A percentile compares a stretch with the other conserved stretches of the same genome.
Conservation (phyloP, 2,113 vertebrate species). For the Lichenostomus cassidix region DNA sequence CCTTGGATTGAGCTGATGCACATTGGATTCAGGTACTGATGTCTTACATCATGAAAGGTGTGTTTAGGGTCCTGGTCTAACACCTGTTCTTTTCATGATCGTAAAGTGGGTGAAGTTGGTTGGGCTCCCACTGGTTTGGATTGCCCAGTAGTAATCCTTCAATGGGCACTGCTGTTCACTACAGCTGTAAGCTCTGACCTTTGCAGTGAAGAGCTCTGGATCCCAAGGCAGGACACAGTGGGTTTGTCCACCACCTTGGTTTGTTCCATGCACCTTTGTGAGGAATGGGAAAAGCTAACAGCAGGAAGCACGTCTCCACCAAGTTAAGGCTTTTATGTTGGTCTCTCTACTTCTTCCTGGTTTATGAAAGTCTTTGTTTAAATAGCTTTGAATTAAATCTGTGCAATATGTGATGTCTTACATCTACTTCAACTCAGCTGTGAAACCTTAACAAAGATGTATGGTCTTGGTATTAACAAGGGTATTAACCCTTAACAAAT, state of each 20-base stretch:
- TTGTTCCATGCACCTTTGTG: background rate
- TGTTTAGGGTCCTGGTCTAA: background rate
- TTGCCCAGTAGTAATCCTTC: background rate
- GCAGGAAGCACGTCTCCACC: background rate
- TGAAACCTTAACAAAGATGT: background rate
- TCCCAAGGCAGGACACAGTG: background rate
- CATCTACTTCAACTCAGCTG: background rate
- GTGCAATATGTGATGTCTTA: background rate
- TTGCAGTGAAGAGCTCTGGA: background rate
- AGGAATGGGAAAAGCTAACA: background rate
- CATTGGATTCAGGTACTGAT: background rate
- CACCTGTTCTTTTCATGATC: background rate
- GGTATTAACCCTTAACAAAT: background rate
- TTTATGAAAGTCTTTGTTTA: background rate
- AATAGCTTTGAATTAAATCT: background rate
- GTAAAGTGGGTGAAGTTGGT: background rate
- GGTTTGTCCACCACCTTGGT: accelerated
- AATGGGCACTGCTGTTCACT: background rate
- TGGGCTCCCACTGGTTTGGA: background rate
- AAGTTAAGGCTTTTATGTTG: background rate
- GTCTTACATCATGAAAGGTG: background rate
- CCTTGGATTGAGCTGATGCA: background rate
- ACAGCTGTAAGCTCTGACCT: background rate
- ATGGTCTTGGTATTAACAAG: background rate
- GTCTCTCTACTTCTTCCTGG: background rate